Evolutionary conservation across 1,140 invertebrate genomes (phyloP), one percentile per base, ranked within the genome.

Genomic region (Liolophura sinensis): DNA sequence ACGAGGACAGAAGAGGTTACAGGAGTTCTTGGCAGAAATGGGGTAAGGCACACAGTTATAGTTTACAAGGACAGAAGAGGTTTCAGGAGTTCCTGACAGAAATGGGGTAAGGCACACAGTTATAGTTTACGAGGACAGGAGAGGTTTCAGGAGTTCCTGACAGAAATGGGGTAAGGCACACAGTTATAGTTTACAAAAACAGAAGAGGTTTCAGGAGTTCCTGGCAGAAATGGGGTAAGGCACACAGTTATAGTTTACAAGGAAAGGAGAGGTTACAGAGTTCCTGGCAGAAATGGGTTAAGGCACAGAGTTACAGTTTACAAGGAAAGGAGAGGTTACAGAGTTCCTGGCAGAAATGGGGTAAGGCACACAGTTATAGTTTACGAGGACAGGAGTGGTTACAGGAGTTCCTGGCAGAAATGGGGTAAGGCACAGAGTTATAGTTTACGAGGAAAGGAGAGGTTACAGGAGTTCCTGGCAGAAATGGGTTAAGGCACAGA

Each of bases 261-360:
- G 96, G 95, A 6, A 91, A 94, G 76, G 91, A 92, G 76, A 88
- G 90, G 67, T 84, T 98, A n/a, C 88, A 91, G 61, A 94, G 80
- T 88, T 98, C 68, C 84, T 98, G 3, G 95, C 93, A 6, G 94
- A 97, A 82, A 93, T 97, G 90, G 96, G 95, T 90, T 91, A 75
- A 81, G 82, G 31, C 31, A 40, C 3, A 40, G 3, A 40, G 31
- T 40, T n/a, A n/a, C n/a, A n/a, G n/a, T n/a, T n/a, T n/a, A n/a
- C n/a, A n/a, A n/a, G 96, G 95, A 6, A 91, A 94, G 76, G 91
- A 92, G 76, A 88, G 90, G 67, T 84, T 98, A n/a, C 88, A 91
- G 61, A 94, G 80, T 88, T 98, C 68, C 84, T 98, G 3, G 95
- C 93, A 6, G 94, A 97, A 82, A 93, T 97, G 90, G 96, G 95